phyloP scores from a whole-genome alignment of 1,140 invertebrate genomes.

The Microplitis mediator region DNA sequence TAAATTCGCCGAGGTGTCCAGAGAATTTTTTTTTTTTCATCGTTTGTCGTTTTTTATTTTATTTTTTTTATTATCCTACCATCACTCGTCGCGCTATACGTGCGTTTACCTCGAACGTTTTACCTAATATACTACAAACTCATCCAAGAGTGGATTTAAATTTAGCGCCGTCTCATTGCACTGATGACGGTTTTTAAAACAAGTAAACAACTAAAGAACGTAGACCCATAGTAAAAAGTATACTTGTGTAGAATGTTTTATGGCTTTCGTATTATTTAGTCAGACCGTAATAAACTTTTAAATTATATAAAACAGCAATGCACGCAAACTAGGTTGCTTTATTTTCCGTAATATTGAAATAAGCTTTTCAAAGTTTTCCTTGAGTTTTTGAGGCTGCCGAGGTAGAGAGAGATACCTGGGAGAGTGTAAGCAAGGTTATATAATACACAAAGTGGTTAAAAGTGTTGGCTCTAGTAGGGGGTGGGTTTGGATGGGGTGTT shows the following conservation, averaged over 20 bases:
- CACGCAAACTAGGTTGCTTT: constrained; percentile 31
- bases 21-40: background rate
- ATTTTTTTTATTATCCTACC: background rate
- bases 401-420: constrained; percentile 1
- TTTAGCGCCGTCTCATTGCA: constrained; percentile 41
- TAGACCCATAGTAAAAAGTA: background rate
- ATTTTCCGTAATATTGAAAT: constrained; percentile 46
- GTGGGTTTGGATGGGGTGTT: constrained; percentile 2
- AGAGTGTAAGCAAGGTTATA: background rate
- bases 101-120: constrained; percentile 19
- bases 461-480: background rate
- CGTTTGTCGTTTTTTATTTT: background rate
- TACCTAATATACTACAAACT: constrained; percentile 19
- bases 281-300: constrained; percentile 26
- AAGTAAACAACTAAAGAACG: constrained; percentile 5
- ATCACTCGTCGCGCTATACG: constrained; percentile 4
- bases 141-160: constrained; percentile 28
- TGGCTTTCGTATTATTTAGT: background rate
- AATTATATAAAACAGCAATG: constrained; percentile 27
- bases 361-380: constrained; percentile 42
- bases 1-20: constrained; percentile 19
- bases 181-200: constrained; percentile 9
- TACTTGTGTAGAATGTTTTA: background rate
- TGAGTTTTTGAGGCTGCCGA: constrained; percentile 30
- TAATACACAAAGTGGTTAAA: background rate